Evolutionary conservation across 2,888 invertebrate genomes (phyloP).

Genomic region (Plutella xylostella): DNA sequence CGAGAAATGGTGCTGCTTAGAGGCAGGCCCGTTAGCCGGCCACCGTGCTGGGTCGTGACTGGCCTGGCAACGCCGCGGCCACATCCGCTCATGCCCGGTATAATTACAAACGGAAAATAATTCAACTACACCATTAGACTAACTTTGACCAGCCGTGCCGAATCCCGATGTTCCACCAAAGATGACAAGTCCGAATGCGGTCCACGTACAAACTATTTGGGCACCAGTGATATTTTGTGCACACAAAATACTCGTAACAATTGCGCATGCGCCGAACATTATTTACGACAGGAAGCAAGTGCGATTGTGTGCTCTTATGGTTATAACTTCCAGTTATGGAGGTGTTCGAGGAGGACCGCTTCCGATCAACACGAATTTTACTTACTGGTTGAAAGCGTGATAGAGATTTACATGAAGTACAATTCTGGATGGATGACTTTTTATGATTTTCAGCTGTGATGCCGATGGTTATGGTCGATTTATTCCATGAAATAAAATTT

Average conservation of each 20-base stretch:
- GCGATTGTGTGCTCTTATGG: slow-evolving; percentile 62
- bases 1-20: slow-evolving; percentile 46
- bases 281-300: slow-evolving; percentile 68
- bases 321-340: slow-evolving; percentile 56
- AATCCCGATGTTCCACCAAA: slow-evolving; percentile 21
- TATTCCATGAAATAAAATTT: too few relatives aligned
- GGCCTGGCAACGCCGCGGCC: slow-evolving; percentile 48
- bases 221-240: slow-evolving; percentile 51
- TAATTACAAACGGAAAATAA: slow-evolving; percentile 65
- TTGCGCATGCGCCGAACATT: slow-evolving; percentile 61
- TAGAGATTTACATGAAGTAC: too few relatives aligned
- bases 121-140: slow-evolving; percentile 51
- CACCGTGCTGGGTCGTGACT: slow-evolving; percentile 48
- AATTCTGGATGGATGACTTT: too few relatives aligned
- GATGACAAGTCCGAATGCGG: slow-evolving; percentile 28
- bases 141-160: too few relatives aligned
- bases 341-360: too few relatives aligned
- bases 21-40: slow-evolving; percentile 48
- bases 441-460: too few relatives aligned
- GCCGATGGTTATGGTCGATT: too few relatives aligned
- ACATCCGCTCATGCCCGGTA: slow-evolving; percentile 56
- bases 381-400: too few relatives aligned
- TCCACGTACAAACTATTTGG: slow-evolving; percentile 61
- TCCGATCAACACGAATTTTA: too few relatives aligned
- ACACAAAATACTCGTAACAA: slow-evolving; percentile 61